A percentile compares a stretch with the other conserved stretches of the same genome.
Evolutionary conservation across 2,888 invertebrate species (phyloP).

Genomic region (Athrips mouffetella): DNA sequence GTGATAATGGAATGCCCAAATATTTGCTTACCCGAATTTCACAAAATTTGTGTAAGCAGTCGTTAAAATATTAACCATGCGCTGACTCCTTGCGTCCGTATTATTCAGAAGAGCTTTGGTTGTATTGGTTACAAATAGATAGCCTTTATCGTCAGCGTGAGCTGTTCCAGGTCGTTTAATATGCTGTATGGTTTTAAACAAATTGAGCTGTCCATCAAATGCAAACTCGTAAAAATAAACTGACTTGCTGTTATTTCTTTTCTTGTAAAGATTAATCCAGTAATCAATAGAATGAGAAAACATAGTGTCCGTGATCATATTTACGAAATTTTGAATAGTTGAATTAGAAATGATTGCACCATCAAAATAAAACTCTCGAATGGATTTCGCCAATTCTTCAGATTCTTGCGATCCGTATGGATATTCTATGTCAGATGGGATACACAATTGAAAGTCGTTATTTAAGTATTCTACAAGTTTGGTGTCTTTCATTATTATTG

Average conservation of each 20-base stretch:
- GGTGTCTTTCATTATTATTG: conserved; percentile 18
- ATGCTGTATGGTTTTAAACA: conserved; percentile 24
- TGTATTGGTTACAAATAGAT: conserved; percentile 27
- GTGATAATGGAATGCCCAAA: too few species aligned
- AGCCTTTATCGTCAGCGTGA: conserved; percentile 31
- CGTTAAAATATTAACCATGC: conserved; percentile 24
- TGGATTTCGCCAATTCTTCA: conserved; percentile 27
- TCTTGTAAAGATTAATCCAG: conserved; percentile 26
- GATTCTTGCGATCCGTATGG: conserved; percentile 27
- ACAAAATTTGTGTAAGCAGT: conserved; percentile 30
- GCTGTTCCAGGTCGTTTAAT: conserved; percentile 25
- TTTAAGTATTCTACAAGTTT: conserved; percentile 25
- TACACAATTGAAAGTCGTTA: conserved; percentile 30
- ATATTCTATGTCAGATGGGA: conserved; percentile 37
- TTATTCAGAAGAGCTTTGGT: conserved; percentile 21
- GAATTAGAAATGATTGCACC: conserved; percentile 23
- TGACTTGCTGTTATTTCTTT: conserved; percentile 17
- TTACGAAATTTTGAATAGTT: conserved; percentile 23
- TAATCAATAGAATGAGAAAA: conserved; percentile 23
- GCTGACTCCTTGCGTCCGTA: conserved; percentile 21
- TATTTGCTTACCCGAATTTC: conserved; percentile 33
- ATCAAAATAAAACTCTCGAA: conserved; percentile 34
- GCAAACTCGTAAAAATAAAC: conserved; percentile 26
- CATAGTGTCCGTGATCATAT: conserved; percentile 27
- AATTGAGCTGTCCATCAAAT: conserved; percentile 28